Evolutionary conservation across 1,140 invertebrate genomes (phyloP), one percentile per base, ranked within the genome.

Genomic region (Latrodectus geometricus): DNA sequence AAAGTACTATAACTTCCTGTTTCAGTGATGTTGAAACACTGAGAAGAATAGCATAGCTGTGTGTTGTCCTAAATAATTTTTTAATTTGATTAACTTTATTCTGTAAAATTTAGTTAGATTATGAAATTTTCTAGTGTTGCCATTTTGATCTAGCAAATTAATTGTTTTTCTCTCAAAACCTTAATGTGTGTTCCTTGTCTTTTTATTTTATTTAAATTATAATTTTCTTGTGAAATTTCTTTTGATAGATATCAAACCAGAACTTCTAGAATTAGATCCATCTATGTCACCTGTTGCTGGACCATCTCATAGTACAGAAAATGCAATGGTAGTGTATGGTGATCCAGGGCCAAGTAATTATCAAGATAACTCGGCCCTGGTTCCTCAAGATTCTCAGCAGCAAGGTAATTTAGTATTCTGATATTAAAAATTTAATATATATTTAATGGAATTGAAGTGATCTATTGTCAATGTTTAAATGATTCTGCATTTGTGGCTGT

Each of bases 161-260:
- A n/a, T n/a, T n/a, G n/a, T n/a, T n/a, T n/a, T n/a, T n/a, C n/a
- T n/a, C n/a, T n/a, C n/a, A n/a, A n/a, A n/a, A n/a, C 5, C 35
- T 35, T 35, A 35, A 35, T 35, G 8, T 61, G 54, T 61, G 54
- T 14, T 61, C 8, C 35, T n/a, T n/a, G n/a, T n/a, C n/a, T n/a
- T n/a, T n/a, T n/a, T n/a, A n/a, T n/a, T n/a, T n/a, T n/a, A n/a
- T n/a, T n/a, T n/a, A n/a, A n/a, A n/a, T n/a, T n/a, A 3, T 1
- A 23, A 61, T 54, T 76, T 12, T 54, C 5, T 35, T n/a, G 0
- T 61, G 12, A n/a, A 20, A 52, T 17, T 61, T 68, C 4, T 69
- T 69, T 1, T n/a, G n/a, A n/a, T n/a, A 82, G 79, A 82, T 73
- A 82, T 82, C 14, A 73, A 82, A 56, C 52, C 69, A 56, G 79